Evolutionary conservation across 2,113 vertebrate species (phyloP).

Genomic region (Tragelaphus imberbis): DNA sequence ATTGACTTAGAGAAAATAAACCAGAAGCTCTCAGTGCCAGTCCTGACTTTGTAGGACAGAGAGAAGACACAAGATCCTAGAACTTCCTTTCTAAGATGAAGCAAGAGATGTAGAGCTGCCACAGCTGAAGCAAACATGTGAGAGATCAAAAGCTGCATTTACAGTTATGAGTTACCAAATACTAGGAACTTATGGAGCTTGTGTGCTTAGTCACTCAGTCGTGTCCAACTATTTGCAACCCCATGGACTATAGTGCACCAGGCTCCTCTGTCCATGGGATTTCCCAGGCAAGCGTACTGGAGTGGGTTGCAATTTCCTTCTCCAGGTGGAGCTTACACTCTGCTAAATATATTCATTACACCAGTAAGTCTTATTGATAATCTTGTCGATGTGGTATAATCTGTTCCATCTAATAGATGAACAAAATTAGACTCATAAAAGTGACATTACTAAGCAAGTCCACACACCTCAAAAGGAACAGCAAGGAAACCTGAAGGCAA

Average conservation of each 20-base stretch:
- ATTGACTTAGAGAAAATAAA: not conserved
- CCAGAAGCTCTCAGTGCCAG: not conserved
- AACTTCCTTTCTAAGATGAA: not conserved
- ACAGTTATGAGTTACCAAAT: not conserved
- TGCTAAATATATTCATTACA: not conserved
- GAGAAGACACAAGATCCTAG: not conserved
- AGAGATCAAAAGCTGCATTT: not conserved
- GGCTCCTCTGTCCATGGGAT: not conserved
- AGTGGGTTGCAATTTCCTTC: not conserved
- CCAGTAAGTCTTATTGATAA: not conserved
- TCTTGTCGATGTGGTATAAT: not conserved
- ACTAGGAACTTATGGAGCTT: not conserved
- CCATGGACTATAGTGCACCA: fast-evolving
- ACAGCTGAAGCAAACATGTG: not conserved
- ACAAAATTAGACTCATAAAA: not conserved
- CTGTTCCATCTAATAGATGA: not conserved
- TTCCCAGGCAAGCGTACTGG: not conserved
- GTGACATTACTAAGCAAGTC: not conserved
- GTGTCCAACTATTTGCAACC: not conserved
- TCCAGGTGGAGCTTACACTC: not conserved
- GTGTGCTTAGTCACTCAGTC: not conserved
- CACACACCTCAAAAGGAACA: not conserved
- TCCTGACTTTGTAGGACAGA: not conserved
- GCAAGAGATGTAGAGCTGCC: not conserved
- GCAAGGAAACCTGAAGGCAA: not conserved